Evolutionary conservation across 1,140 invertebrate species (phyloP).

Genomic region (Laodelphax striatellus): DNA sequence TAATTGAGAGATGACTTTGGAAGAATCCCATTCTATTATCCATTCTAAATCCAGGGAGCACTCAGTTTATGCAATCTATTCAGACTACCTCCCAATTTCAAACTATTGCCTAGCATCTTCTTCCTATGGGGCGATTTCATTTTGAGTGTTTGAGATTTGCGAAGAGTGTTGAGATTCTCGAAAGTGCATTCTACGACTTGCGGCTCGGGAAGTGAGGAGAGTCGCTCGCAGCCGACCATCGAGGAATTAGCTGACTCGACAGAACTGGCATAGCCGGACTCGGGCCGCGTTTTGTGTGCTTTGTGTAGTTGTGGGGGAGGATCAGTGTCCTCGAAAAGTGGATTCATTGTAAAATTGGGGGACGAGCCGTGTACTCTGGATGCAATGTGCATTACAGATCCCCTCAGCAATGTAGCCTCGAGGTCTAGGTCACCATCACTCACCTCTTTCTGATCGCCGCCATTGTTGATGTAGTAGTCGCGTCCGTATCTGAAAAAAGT

Average conservation of each 20-base stretch:
- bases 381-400: conserved; percentile 17
- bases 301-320: not conserved
- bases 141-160: conserved; percentile 19
- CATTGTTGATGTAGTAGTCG: conserved; percentile 64
- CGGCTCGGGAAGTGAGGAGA: conserved; percentile 28
- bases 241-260: conserved; percentile 16
- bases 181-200: conserved; percentile 29
- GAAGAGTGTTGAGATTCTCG: conserved; percentile 22
- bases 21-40: too few relatives aligned
- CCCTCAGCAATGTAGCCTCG: conserved; percentile 15
- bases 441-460: conserved; percentile 1
- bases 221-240: conserved; percentile 9
- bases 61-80: not conserved
- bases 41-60: too few relatives aligned
- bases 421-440: conserved; percentile 6
- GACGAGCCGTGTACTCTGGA: conserved; percentile 15
- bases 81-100: conserved; percentile 6
- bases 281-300: conserved; percentile 2
- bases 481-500: conserved; percentile 47
- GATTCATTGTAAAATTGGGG: conserved; percentile 21
- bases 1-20: too few relatives aligned
- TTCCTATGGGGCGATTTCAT: not conserved
- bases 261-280: conserved; percentile 21
- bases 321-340: conserved; percentile 16
- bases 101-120: not conserved